These are phyloP conservation scores for Trochalopteron elliotii DNA, from an alignment of 2,113 vertebrate genomes.

Conservation along the genomic window DNA sequence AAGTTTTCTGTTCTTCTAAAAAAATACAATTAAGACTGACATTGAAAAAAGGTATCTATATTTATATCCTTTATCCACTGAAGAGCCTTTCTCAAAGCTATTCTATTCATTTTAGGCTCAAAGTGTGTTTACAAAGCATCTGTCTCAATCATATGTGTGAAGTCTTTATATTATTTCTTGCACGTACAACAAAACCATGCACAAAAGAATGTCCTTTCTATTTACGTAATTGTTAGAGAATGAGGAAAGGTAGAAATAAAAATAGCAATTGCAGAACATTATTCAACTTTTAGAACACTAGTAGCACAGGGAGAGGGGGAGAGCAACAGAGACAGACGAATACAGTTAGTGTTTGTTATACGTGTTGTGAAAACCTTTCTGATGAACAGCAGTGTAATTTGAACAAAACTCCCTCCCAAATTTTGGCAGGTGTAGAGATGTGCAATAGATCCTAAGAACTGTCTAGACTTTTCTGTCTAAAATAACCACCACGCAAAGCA, in stretches of 20 bases:
- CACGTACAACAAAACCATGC: background rate
- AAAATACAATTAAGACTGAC: background rate
- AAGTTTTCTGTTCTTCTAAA: background rate
- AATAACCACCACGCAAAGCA: background rate
- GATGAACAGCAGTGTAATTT: background rate
- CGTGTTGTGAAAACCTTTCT: background rate
- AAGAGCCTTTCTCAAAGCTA: background rate
- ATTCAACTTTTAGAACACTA: background rate
- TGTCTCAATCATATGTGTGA: background rate
- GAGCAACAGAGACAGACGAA: background rate
- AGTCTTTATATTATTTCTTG: background rate
- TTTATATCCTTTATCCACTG: background rate
- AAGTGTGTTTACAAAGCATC: background rate
- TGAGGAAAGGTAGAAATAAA: background rate
- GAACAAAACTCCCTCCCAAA: background rate
- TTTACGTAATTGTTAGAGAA: background rate
- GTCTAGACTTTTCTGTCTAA: slow-evolving; percentile 40
- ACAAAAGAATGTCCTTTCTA: background rate
- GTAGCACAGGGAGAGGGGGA: background rate
- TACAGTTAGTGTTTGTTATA: background rate
- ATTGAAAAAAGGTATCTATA: background rate
- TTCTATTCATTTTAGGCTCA: background rate
- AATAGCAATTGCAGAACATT: background rate
- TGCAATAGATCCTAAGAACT: slow-evolving; percentile 4
- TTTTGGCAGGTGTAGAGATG: slow-evolving; percentile 25